Evolutionary conservation across 1,140 invertebrate genomes (phyloP).

Genomic region (Periplaneta americana): DNA sequence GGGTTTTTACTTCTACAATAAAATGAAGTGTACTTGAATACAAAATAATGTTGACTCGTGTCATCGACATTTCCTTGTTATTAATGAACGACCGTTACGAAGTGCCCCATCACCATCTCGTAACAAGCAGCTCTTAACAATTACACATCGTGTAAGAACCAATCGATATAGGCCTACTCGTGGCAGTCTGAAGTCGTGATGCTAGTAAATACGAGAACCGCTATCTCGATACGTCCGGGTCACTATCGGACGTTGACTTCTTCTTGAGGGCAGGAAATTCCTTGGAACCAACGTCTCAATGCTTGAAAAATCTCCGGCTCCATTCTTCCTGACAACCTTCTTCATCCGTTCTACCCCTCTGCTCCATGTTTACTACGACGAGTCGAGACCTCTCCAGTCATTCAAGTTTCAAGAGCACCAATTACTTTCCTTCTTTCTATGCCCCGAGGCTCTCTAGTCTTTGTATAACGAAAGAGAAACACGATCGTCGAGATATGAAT

Average conservation of each 20-base stretch:
- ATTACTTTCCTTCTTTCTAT: not conserved
- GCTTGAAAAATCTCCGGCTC: not conserved
- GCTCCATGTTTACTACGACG: not conserved
- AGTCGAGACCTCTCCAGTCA: not conserved
- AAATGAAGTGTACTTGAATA: too few relatives aligned
- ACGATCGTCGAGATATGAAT: not conserved
- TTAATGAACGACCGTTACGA: too few relatives aligned
- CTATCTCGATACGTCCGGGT: not conserved
- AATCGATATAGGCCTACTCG: too few relatives aligned
- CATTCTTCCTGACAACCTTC: not conserved
- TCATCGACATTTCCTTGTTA: too few relatives aligned
- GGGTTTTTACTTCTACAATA: too few relatives aligned
- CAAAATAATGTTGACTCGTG: too few relatives aligned
- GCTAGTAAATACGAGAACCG: not conserved
- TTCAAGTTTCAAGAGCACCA: not conserved
- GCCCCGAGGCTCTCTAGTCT: not conserved
- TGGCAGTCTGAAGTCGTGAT: not conserved
- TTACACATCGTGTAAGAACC: too few relatives aligned
- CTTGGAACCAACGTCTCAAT: not conserved
- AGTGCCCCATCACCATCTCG: too few relatives aligned
- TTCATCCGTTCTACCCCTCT: too few relatives aligned
- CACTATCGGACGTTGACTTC: not conserved
- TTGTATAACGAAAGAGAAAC: not conserved
- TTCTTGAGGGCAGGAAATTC: not conserved
- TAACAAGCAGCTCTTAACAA: too few relatives aligned